These are phyloP conservation scores for Clarias laeviceps DNA, from an alignment of 2,797 vertebrate species.

Conservation along the genomic window DNA sequence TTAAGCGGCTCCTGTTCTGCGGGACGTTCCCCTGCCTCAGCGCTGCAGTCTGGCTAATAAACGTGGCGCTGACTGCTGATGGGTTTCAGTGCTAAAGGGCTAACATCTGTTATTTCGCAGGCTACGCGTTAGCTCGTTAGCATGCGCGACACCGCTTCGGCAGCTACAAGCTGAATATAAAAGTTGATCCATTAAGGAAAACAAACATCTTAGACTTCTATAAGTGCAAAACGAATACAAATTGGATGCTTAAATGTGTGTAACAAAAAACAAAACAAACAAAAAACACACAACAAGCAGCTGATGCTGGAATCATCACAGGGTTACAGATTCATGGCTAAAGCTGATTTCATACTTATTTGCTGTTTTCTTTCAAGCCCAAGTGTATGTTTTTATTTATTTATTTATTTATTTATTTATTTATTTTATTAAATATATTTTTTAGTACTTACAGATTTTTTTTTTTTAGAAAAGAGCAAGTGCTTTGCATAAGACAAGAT, in stretches of 20 bases:
- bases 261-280: no score
- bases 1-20: not conserved
- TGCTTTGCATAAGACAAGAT: not conserved
- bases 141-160: not conserved
- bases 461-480: not conserved
- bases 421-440: not conserved
- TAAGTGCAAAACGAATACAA: not conserved
- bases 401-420: no score
- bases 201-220: not conserved
- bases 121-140: slow-evolving; percentile 3
- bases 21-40: not conserved
- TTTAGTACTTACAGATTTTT: not conserved
- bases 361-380: not conserved
- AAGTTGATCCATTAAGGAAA: not conserved
- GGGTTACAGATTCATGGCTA: not conserved
- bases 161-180: not conserved
- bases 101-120: slow-evolving; percentile 32
- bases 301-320: not conserved
- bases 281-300: not conserved
- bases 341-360: not conserved
- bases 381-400: not conserved
- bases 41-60: not conserved
- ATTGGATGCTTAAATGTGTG: not conserved
- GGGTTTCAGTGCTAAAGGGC: slow-evolving; percentile 11
- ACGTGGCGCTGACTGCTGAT: not conserved